Conservation (phyloP, 2,888 invertebrate species). For the Elysia crispata region DNA sequence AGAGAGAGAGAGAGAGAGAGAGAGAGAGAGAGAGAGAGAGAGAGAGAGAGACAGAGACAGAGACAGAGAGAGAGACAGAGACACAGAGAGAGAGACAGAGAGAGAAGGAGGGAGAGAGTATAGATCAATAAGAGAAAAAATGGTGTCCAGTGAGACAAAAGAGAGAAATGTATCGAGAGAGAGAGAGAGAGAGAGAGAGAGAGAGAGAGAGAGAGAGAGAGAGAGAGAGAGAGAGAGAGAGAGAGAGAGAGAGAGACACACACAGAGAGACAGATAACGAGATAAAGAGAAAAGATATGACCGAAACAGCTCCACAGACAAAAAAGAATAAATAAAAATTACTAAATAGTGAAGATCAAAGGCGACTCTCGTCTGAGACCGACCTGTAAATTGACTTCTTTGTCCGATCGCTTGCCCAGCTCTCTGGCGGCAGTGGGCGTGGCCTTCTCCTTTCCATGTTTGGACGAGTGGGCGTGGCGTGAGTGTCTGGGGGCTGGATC, state of each 20-base stretch:
- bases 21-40: background rate
- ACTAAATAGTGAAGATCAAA: too few species aligned
- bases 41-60: background rate
- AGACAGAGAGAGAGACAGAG: background rate
- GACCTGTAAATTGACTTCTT: constrained; percentile 46
- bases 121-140: background rate
- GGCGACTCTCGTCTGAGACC: background rate
- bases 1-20: background rate
- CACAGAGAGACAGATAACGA: too few species aligned
- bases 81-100: background rate
- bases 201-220: background rate
- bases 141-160: background rate
- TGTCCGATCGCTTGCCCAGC: constrained; percentile 28
- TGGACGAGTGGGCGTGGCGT: background rate
- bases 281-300: too few species aligned
- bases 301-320: background rate
- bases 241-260: too few species aligned
- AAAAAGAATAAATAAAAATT: background rate
- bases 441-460: background rate
- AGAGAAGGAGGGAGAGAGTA: background rate
- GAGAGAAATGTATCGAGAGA: background rate
- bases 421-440: constrained; percentile 34
- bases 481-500: background rate
- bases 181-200: background rate
- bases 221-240: background rate